A percentile compares a stretch with the other conserved stretches of the same genome.
These are phyloP conservation scores for Augochlora pura DNA, from an alignment of 1,140 invertebrate genomes.

Conservation along the genomic window DNA sequence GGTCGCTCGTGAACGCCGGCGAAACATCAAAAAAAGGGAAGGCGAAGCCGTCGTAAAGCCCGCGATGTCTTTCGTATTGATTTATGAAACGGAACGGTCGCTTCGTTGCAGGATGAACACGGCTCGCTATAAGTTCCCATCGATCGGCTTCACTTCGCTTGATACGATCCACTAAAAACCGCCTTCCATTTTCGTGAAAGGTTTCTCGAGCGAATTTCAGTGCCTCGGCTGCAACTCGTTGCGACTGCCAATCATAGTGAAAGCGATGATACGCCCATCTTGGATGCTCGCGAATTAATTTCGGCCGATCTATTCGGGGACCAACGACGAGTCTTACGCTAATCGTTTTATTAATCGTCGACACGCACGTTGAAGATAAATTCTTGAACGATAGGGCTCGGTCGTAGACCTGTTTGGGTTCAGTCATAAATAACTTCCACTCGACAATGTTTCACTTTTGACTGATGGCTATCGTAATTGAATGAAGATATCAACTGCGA, in stretches of 20 bases:
- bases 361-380: neutral
- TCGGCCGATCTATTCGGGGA: too few species aligned
- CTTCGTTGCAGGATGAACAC: neutral
- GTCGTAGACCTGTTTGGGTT: too few species aligned
- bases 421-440: too few species aligned
- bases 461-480: too few species aligned
- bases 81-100: neutral
- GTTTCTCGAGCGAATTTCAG: neutral
- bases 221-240: neutral
- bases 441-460: too few species aligned
- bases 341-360: too few species aligned
- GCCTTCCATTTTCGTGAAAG: neutral
- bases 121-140: constrained; percentile 1
- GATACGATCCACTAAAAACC: constrained; percentile 9
- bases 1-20: neutral
- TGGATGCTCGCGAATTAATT: too few species aligned
- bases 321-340: too few species aligned
- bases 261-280: neutral
- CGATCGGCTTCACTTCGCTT: constrained; percentile 24
- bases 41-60: constrained; percentile 11
- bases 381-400: too few species aligned
- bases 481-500: too few species aligned
- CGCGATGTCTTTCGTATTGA: constrained; percentile 1
- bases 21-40: constrained; percentile 12
- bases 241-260: neutral